Evolutionary conservation across 2,888 invertebrate species (phyloP), one percentile per base, ranked within the genome.

Genomic region (Prosopocoilus inquinatus): DNA sequence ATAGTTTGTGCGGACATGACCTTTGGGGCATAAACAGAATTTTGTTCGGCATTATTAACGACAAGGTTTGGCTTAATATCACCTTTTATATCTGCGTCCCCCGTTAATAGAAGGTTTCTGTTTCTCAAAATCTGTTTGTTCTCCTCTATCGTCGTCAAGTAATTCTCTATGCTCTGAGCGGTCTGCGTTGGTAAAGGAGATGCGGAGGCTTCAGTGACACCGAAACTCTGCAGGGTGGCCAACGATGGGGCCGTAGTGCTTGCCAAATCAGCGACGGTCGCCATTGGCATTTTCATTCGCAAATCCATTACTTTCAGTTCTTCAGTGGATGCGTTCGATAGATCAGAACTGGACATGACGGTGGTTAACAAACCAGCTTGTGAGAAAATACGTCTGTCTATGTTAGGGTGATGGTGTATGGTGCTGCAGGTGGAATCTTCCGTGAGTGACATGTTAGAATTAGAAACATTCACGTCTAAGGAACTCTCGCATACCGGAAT

Each of bases 261-360:
- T 67, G 68, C 79, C 68, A 67, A 76, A 79, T 70, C 80, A 64
- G 74, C 76, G 28, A 67, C 79, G 62, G 77, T 82, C 68, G 66
- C 79, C 64, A 82, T 80, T 54, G 79, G 66, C 71, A 85, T 83
- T 41, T 90, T 89, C 79, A 87, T 86, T 15, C 87, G 78, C 43
- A 88, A 79, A 76, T 88, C 88, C 55, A 88, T 86, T n/a, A 83
- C 86, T 61, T 78, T 79, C 45, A 82, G 74, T 32, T 56, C 59
- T 3, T 55, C 55, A 13, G 49, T 46, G 8, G 54, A 45, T n/a
- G 52, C 45, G 9, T 36, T 58, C 4, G 52, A 48, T 5, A 55
- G 38, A 11, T 58, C 57, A 9, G 50, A 46, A 28, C 5, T 46
- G 3, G 46, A 20, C 28, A 46, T 7, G 9, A 57, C 53, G 7